Percentiles rank a stretch among this genome's conserved stretches.
Conservation (phyloP, 2,113 vertebrate genomes). For the Gallinago undulata region DNA sequence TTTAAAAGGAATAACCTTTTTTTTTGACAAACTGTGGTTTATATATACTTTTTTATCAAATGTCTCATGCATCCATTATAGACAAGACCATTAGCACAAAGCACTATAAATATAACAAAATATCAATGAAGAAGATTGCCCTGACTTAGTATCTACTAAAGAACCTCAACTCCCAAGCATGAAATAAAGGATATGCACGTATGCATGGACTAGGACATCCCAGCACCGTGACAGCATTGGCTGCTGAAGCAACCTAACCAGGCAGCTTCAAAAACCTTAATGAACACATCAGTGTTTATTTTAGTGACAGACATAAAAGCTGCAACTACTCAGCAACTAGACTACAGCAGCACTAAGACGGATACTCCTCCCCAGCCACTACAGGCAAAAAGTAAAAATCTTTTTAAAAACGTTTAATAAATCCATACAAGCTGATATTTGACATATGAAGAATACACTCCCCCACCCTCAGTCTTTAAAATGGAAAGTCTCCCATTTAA, state of each 20-base stretch:
- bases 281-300: background rate
- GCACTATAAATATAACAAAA: background rate
- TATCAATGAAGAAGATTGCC: background rate
- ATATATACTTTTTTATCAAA: background rate
- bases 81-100: background rate
- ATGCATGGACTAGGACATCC: background rate
- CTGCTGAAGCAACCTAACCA: background rate
- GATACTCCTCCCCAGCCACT: background rate
- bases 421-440: background rate
- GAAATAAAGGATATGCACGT: background rate
- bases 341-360: background rate
- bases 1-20: background rate
- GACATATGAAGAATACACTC: background rate
- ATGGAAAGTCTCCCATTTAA: background rate
- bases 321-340: background rate
- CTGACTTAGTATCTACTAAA: background rate
- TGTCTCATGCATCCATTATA: background rate
- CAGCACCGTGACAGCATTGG: fast-evolving
- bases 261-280: background rate
- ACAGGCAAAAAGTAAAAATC: background rate
- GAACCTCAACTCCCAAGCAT: background rate
- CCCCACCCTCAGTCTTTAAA: background rate
- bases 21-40: background rate
- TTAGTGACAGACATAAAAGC: background rate
- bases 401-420: background rate